Evolutionary conservation across 2,888 invertebrate species (phyloP), one percentile per base, ranked within the genome.

Genomic region (Brachyopa scutellaris): DNA sequence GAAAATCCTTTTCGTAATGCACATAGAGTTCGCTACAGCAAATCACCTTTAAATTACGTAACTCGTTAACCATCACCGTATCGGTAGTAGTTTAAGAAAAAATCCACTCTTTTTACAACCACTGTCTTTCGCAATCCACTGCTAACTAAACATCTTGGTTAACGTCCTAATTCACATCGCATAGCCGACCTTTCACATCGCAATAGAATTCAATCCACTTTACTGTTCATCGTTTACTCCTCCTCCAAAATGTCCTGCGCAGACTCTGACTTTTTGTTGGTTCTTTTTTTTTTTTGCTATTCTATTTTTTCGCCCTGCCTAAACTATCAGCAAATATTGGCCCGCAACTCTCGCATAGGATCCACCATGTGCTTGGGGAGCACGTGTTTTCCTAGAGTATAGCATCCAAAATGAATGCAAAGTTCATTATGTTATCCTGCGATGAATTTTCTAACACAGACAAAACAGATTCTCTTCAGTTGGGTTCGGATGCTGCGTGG

Each of bases 141-240:
- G 62, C 40, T 53, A 53, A 82, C 82, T 82, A 53, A 82, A 59
- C 31, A 66, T 70, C 45, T 31, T 40, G 38, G 29, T 33, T 55
- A 26, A 72, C 31, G 53, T 70, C 17, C 59, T 53, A 33, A 77
- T 66, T 77, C 82, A 19, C 42, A 55, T 77, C 66, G 47, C 70
- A 76, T 40, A 77, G 38, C 70, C 76, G 77, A 82, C 82, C 82
- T 77, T 82, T 77, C 82, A 82, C 77, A 67, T 82, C 47, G 59
- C 70, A 70, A 13, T 53, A 62, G 21, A 66, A 61, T 51, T 57
- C 77, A 77, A 42, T 77, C 62, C 51, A 61, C 59, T 66, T 66
- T 23, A 40, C 36, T 61, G 77, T 77, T 77, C 76, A 73, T 74
- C 55, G 36, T 64, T 64, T 47, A 82, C 82, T 82, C 82, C 82